These are phyloP conservation scores for Eristalis intricaria DNA, from an alignment of 2,888 invertebrate species.

Conservation along the genomic window DNA sequence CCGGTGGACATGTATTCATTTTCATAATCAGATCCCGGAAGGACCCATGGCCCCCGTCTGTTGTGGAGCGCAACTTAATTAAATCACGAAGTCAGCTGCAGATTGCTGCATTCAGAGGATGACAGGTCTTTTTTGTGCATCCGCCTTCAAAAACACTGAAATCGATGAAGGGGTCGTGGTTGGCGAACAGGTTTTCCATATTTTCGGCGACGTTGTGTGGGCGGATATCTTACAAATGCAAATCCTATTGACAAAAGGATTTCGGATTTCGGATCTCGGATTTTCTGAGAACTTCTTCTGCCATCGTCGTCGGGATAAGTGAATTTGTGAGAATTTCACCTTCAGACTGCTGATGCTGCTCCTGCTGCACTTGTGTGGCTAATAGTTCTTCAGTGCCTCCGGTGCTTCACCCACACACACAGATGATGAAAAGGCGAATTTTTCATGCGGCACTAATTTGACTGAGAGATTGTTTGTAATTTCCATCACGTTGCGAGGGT, in stretches of 20 bases:
- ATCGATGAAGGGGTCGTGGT: conserved; percentile 2
- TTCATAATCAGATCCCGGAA: conserved; percentile 23
- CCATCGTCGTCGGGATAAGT: conserved; percentile 27
- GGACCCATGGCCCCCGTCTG: neutral
- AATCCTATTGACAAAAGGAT: conserved; percentile 43
- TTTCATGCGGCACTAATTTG: conserved; percentile 59
- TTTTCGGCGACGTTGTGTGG: neutral
- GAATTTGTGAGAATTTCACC: conserved; percentile 30
- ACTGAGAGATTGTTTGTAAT: conserved; percentile 62
- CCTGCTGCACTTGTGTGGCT: conserved; percentile 50
- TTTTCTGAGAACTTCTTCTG: neutral
- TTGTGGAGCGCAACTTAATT: conserved; percentile 43
- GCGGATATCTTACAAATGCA: conserved; percentile 29
- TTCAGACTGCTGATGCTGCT: conserved; percentile 2
- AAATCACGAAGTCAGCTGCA: conserved; percentile 30
- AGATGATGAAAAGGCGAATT: conserved; percentile 7
- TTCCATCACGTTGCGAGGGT: neutral
- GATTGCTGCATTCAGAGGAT: neutral
- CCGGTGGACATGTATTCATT: conserved; percentile 19
- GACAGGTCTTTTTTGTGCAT: neutral
- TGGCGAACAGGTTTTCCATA: neutral
- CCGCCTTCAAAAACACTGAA: neutral
- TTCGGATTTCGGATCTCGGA: neutral
- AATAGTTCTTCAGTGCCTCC: conserved; percentile 28
- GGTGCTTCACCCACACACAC: neutral